Percentiles rank a stretch among this genome's conserved stretches.
These are phyloP conservation scores for Notoglanidium macrostoma DNA, from an alignment of 2,797 vertebrate genomes.

Conservation along the genomic window DNA sequence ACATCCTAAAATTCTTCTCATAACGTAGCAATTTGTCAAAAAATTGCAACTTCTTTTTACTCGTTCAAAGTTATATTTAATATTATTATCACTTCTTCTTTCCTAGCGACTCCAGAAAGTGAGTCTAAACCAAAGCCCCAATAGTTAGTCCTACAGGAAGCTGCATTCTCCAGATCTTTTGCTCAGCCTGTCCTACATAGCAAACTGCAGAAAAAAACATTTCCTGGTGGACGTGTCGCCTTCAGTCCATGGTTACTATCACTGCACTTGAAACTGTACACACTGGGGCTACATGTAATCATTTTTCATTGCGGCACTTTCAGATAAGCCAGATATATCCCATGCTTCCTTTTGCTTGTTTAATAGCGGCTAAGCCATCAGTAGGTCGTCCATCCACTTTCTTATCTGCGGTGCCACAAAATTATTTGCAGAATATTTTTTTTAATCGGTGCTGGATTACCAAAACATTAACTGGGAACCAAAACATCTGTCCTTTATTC, in stretches of 20 bases:
- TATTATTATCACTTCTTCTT: neutral
- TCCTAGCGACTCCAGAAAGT: neutral
- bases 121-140: neutral
- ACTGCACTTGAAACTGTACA: slow-evolving; percentile 30
- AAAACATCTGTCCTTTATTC: neutral
- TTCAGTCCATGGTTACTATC: slow-evolving; percentile 24
- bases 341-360: slow-evolving; percentile 36
- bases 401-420: slow-evolving; percentile 18
- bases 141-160: neutral
- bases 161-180: neutral
- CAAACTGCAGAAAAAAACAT: too few species aligned
- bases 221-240: neutral
- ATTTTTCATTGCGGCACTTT: slow-evolving; percentile 46
- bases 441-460: neutral
- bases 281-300: slow-evolving; percentile 10
- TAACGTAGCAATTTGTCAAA: neutral
- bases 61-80: neutral
- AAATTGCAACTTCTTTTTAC: neutral
- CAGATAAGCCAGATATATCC: slow-evolving; percentile 45
- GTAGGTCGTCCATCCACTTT: slow-evolving; percentile 1
- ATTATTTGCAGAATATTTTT: neutral
- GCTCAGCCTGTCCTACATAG: neutral
- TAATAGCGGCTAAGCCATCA: slow-evolving; percentile 28
- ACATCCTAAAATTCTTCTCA: neutral
- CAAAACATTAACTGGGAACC: slow-evolving; percentile 14